Conservation (phyloP, 2,888 invertebrate genomes). For the Tetranychus truncatus region DNA sequence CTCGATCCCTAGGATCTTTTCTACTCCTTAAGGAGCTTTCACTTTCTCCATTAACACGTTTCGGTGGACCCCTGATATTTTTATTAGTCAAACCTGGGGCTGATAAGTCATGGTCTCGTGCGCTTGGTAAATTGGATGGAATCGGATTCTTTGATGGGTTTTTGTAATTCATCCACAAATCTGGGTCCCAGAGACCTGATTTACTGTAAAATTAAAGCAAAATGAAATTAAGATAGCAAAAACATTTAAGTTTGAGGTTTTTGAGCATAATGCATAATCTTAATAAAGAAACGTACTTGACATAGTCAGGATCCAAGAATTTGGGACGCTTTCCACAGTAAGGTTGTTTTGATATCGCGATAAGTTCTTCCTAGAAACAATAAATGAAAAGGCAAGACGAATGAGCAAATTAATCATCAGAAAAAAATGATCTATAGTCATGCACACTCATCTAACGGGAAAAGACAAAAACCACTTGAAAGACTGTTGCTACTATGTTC, state of each 20-base stretch:
- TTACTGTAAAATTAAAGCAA: neutral
- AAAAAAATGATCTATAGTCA: too few relatives aligned
- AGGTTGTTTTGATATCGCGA: conserved; percentile 50
- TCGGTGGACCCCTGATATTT: neutral
- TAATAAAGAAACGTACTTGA: conserved; percentile 36
- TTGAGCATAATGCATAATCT: neutral
- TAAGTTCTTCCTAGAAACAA: conserved; percentile 46
- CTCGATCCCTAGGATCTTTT: conserved; percentile 41
- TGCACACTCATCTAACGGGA: too few relatives aligned
- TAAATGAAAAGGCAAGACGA: neutral
- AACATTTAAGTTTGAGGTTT: neutral
- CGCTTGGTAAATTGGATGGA: neutral
- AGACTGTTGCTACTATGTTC: too few relatives aligned
- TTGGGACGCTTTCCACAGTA: conserved; percentile 52
- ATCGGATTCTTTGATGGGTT: neutral
- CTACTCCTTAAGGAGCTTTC: neutral
- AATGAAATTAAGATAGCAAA: neutral
- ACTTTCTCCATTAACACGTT: neutral
- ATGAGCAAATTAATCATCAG: neutral
- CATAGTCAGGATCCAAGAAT: conserved; percentile 42
- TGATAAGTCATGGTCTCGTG: neutral
- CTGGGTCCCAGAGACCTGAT: conserved; percentile 11
- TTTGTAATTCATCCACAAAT: conserved; percentile 5
- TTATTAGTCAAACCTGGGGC: neutral
- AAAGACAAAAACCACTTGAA: too few relatives aligned